Base-by-base conservation (phyloP, 2,888 invertebrate species). In the Psylliodes chrysocephalus region DNA sequence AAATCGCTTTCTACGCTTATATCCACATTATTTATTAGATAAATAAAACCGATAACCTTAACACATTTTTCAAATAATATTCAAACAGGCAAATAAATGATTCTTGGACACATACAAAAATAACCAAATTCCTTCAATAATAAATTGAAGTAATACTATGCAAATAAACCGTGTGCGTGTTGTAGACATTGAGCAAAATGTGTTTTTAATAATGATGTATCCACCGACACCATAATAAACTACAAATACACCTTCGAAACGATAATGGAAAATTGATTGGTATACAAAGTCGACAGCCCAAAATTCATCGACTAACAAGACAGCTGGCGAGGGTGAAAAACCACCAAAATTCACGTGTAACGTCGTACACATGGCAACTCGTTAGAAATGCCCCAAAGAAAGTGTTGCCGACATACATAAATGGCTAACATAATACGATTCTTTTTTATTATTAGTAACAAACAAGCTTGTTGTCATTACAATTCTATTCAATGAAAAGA, bases 191-290 rank as follows among this genome's bases (percentile, higher is more conserved):
- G 44, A 55, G 56, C 35, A 60, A 79, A 79, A 79, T 78, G 79
- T 67, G 75, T 78, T 79, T 79, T 78, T 79, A 79, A 79, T 79
- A 78, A 77, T 76, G 76, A 77, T 74, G 71, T 75, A 74, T 75
- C 71, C 42, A 70, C 68, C 74, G 71, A 71, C 75, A 75, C 68
- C 76, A 70, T 76, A 76, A 78, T 73, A 73, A 76, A 74, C 57
- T 63, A 52, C 64, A 66, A 69, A 62, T 67, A 65, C 63, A 59
- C 57, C 61, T 55, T 47, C 60, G 53, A 55, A 67, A 63, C 70
- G 69, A 67, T 78, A 80, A 79, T 80, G 79, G 74, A 72, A 75
- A 79, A 79, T 79, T 79, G 81, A 79, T 80, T 80, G 78, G 77
- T 68, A 62, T 56, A 60, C 71, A 57, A 64, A 70, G 68, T 68